phyloP scores from a whole-genome alignment of 2,888 invertebrate genomes.

The Sussaba pulchella region DNA sequence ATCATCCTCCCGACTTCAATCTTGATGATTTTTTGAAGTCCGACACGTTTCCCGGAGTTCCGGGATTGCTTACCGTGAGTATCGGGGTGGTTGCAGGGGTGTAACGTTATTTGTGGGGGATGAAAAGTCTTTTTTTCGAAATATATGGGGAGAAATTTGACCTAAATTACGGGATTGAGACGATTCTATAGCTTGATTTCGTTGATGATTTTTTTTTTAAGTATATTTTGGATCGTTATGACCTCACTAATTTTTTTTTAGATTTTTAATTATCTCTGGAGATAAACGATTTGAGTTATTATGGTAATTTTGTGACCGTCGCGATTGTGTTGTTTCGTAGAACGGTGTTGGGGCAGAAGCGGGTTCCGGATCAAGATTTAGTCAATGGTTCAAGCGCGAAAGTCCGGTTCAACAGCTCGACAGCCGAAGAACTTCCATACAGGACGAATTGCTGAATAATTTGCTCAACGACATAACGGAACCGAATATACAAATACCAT shows the following conservation, averaged over 20 bases:
- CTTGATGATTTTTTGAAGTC: constrained; percentile 94
- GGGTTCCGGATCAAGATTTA: constrained; percentile 89
- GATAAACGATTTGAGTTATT: background rate
- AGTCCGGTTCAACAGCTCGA: constrained; percentile 85
- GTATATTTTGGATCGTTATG: too few species aligned
- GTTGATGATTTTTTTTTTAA: too few species aligned
- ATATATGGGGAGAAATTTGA: background rate
- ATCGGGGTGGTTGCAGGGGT: too few species aligned
- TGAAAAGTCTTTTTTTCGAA: too few species aligned
- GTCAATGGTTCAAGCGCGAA: constrained; percentile 92
- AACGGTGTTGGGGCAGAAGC: constrained; percentile 87
- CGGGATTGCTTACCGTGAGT: constrained; percentile 90
- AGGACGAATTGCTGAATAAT: constrained; percentile 88
- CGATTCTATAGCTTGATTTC: too few species aligned
- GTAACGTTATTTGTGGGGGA: background rate
- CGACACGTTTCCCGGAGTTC: constrained; percentile 91
- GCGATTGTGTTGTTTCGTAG: constrained; percentile 82
- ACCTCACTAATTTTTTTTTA: too few species aligned
- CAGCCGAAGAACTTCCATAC: constrained; percentile 86
- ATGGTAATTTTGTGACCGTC: too few species aligned
- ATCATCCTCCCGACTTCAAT: constrained; percentile 87
- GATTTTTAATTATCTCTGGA: too few species aligned
- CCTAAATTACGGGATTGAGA: too few species aligned
- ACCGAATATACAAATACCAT: constrained; percentile 83
- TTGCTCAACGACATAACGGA: constrained; percentile 87